A percentile compares a stretch with the other conserved stretches of the same genome.
Conservation (phyloP, 2,113 vertebrate species). For the Lasiurus cinereus region DNA sequence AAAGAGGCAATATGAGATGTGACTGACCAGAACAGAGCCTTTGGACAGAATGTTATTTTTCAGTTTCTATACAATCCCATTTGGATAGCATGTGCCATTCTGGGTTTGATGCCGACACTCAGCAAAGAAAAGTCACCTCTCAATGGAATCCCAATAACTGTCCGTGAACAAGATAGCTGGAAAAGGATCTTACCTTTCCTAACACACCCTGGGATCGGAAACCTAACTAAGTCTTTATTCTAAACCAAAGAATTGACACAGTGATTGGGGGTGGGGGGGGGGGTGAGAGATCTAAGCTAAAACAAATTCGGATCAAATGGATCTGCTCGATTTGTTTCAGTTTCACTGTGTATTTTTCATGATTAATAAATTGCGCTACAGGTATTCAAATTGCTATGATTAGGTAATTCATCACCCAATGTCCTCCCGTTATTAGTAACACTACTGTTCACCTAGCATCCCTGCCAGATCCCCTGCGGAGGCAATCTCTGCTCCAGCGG, state of each 20-base stretch:
- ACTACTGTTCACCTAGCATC: neutral
- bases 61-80: neutral
- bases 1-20: neutral
- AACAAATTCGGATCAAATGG: neutral
- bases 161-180: neutral
- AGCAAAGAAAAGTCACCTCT: constrained; percentile 10
- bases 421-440: neutral
- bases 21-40: neutral
- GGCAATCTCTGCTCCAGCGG: neutral
- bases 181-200: neutral
- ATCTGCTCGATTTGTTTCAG: neutral
- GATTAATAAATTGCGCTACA: neutral
- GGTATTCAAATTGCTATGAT: neutral
- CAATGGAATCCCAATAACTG: neutral
- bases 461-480: neutral
- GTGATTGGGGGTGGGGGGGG: no score
- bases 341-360: neutral
- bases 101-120: neutral
- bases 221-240: neutral
- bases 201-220: neutral
- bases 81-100: rapidly evolving
- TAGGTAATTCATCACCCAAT: neutral
- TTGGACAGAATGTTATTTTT: no score
- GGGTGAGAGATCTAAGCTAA: neutral
- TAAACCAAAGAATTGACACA: constrained; percentile 28